Conservation (phyloP, 2,113 vertebrate species). For the Gorsachius goisagi region DNA sequence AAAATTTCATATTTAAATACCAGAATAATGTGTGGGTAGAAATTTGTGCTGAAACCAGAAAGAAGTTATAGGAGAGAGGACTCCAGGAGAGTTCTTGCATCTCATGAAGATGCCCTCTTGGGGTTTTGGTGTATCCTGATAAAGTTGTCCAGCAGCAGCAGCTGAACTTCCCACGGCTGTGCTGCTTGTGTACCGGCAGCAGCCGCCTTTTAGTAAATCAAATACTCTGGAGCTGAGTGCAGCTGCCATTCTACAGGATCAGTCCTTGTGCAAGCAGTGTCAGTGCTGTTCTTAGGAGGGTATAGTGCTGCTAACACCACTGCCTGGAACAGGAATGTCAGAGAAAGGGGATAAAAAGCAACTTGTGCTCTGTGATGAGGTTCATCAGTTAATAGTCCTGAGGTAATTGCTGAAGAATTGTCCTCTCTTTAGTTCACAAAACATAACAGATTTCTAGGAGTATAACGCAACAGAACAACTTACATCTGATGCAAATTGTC, state of each 20-base stretch:
- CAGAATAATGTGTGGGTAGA: neutral
- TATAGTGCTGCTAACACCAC: fast-evolving
- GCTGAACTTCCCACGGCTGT: fast-evolving
- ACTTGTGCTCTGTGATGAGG: neutral
- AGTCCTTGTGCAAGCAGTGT: neutral
- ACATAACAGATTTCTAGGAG: too few species aligned
- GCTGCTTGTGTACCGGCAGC: neutral
- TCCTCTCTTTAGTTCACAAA: neutral
- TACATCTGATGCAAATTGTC: fast-evolving
- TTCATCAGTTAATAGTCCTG: too few species aligned
- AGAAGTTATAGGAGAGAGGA: too few species aligned
- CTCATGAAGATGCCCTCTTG: neutral
- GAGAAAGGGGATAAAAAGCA: neutral
- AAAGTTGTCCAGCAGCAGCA: neutral
- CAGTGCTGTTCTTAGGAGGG: neutral
- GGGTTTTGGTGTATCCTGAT: neutral
- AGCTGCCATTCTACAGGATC: neutral
- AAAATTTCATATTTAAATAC: neutral
- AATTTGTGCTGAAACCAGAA: neutral
- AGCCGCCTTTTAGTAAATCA: neutral
- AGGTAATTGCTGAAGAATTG: neutral
- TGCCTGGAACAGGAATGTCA: neutral
- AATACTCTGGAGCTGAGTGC: fast-evolving
- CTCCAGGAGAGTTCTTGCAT: neutral
- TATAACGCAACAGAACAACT: neutral